These are phyloP conservation scores for Atrina japonica DNA, from an alignment of 2,888 invertebrate genomes.

Conservation along the genomic window DNA sequence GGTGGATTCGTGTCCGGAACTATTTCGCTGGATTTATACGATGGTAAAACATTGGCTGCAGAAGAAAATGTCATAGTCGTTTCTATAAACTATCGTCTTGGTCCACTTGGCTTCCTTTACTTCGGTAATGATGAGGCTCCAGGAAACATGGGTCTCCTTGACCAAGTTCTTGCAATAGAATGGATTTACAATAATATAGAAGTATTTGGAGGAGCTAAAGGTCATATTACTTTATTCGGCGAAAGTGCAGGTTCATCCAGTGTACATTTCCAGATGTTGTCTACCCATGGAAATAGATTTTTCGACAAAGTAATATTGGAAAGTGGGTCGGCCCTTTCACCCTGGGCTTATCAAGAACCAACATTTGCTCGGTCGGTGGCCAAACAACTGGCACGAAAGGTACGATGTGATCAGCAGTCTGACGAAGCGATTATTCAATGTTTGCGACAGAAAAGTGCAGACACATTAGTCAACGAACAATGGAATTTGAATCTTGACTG, in stretches of 20 bases:
- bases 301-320: conserved; percentile 92
- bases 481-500: conserved; percentile 41
- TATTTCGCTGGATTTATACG: conserved; percentile 94
- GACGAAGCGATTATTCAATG: conserved; percentile 86
- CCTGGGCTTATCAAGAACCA: conserved; percentile 94
- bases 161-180: conserved; percentile 93
- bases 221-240: conserved; percentile 96
- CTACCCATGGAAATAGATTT: conserved; percentile 92
- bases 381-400: conserved; percentile 89
- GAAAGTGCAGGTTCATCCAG: conserved; percentile 97
- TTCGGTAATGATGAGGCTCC: conserved; percentile 85
- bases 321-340: conserved; percentile 94
- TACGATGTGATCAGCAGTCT: conserved; percentile 88
- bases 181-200: conserved; percentile 80
- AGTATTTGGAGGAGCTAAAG: conserved; percentile 87
- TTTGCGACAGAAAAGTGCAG: conserved; percentile 82
- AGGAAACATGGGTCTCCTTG: conserved; percentile 96
- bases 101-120: conserved; percentile 87
- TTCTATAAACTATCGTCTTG: conserved; percentile 96
- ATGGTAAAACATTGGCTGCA: conserved; percentile 93
- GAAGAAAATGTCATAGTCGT: conserved; percentile 94
- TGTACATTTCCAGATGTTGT: conserved; percentile 88
- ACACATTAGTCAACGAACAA: conserved; percentile 60
- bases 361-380: conserved; percentile 90
- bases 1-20: conserved; percentile 90